Base-by-base conservation (phyloP, 2,888 invertebrate genomes). In the Papilio elwesi region DNA sequence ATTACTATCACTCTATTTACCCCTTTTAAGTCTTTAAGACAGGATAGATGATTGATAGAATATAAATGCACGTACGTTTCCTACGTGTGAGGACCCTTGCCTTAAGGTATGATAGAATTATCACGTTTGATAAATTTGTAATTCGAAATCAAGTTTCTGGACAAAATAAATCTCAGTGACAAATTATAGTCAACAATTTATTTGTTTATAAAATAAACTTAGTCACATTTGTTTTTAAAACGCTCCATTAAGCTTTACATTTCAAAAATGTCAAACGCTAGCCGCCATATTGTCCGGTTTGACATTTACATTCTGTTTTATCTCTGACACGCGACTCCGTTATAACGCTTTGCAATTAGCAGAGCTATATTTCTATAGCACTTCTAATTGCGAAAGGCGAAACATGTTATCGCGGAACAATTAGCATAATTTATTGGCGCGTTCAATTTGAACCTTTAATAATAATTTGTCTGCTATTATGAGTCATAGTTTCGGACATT, bases 391-490 rank as follows among this genome's bases (percentile, higher is more conserved):
- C 57, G 7, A 69, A 69, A 65, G n/a, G 43, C n/a, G 47, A 13
- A 68, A 52, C 4, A 26, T 38, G 65, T 64, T 68, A 73, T 69
- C 73, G 68, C 57, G 52, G 13, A 16, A 9, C 26, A 15, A 69
- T 65, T 57, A 66, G 11, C 10, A 55, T 55, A 59, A 55, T 68
- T 73, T 64, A 68, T 68, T 38, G 51, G 36, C 51, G n/a, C 69
- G 49, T 73, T 73, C 15, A 64, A 55, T 59, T 57, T 65, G 66
- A 66, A 73, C 69, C 57, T 59, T 73, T 66, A 13, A n/a, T 66
- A 15, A 16, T 69, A 70, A 69, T 73, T 73, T 69, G 73, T 69
- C 73, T 55, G 36, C 47, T 48, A 49, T 51, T 47, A 59, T 73
- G 69, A 59, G 68, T 66, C 73, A 69, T 59, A 12, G 55, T 15